Percentiles rank a stretch among this genome's conserved stretches.
Evolutionary conservation across 2,113 vertebrate genomes (phyloP).

Genomic region (Mirounga angustirostris): DNA sequence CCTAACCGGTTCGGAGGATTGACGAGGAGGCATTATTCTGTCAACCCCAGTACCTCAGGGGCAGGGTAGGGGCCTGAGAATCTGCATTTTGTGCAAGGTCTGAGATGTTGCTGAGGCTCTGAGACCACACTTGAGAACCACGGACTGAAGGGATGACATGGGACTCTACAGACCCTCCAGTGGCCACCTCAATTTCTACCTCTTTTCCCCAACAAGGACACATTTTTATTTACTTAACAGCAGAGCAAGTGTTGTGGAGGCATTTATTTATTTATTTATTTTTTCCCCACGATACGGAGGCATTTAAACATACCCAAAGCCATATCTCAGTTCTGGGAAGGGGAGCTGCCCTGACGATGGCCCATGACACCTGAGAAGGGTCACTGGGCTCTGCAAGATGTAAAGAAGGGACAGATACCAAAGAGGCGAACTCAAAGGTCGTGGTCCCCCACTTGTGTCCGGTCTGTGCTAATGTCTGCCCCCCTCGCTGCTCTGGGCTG

Average conservation of each 20-base stretch:
- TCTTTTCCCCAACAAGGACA: background rate
- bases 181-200: background rate
- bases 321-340: background rate
- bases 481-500: rapidly evolving
- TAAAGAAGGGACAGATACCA: background rate
- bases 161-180: background rate
- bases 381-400: background rate
- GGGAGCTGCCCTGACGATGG: background rate
- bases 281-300: background rate
- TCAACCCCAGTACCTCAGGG: background rate
- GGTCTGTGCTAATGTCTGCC: background rate
- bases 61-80: background rate
- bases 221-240: background rate
- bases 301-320: background rate
- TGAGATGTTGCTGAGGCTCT: background rate
- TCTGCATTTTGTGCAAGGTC: background rate
- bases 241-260: background rate
- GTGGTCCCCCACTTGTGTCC: background rate
- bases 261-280: background rate
- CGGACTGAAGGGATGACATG: background rate
- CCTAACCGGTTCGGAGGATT: background rate
- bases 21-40: background rate
- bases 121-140: background rate
- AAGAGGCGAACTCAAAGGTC: background rate
- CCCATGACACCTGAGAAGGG: background rate